These are phyloP conservation scores for Limnephilus rhombicus DNA, from an alignment of 2,888 invertebrate species.

Conservation along the genomic window DNA sequence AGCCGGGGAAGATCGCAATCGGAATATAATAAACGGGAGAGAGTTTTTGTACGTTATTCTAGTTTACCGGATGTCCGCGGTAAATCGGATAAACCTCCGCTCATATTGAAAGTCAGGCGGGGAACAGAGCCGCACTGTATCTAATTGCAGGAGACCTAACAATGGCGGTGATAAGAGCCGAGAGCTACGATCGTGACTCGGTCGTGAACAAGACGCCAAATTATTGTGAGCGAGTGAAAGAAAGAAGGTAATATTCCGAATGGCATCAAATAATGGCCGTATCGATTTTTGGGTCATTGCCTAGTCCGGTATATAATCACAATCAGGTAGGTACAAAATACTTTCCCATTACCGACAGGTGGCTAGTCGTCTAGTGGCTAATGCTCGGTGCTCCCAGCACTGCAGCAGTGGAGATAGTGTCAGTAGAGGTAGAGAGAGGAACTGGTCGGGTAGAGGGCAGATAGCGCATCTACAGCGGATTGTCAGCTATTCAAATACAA, in stretches of 20 bases:
- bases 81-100: constrained; percentile 7
- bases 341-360: not conserved
- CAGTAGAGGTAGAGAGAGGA: not conserved
- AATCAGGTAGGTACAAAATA: not conserved
- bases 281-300: constrained; percentile 15
- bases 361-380: not conserved
- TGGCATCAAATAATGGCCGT: constrained; percentile 22
- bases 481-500: not conserved
- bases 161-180: constrained; percentile 24
- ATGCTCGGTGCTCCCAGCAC: not conserved
- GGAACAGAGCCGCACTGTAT: not conserved
- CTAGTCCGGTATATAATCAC: not conserved
- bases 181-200: constrained; percentile 29
- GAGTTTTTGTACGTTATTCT: not conserved
- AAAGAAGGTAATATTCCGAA: not conserved
- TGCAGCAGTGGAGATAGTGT: not conserved
- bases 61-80: constrained; percentile 20
- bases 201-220: not conserved
- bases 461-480: not conserved
- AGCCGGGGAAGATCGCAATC: not conserved
- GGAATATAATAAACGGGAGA: not conserved
- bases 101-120: not conserved
- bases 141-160: not conserved
- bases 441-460: not conserved
- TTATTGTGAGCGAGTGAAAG: constrained; percentile 27